Conservation (phyloP, 2,113 vertebrate genomes). For the Neopipo cinnamomea region DNA sequence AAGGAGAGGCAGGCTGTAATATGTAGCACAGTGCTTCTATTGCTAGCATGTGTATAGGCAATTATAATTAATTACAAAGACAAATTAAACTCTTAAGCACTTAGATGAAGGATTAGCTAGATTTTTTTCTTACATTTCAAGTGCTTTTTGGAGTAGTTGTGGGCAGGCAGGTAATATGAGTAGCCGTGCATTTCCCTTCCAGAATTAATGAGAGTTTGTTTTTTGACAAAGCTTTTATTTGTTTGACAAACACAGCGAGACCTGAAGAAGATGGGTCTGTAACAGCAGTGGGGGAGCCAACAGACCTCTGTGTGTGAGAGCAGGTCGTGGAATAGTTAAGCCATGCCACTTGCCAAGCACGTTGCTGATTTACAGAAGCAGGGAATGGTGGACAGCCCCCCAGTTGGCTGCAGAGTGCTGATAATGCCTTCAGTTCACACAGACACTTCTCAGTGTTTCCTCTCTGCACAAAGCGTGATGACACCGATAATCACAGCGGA, state of each 20-base stretch:
- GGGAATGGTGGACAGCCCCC: background rate
- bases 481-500: background rate
- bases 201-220: background rate
- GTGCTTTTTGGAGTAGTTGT: background rate
- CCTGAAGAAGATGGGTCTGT: background rate
- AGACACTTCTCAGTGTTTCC: background rate
- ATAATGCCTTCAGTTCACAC: background rate
- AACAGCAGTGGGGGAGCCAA: background rate
- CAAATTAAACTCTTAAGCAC: conserved; percentile 1
- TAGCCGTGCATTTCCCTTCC: background rate
- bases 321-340: background rate
- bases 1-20: background rate
- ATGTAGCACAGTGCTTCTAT: background rate
- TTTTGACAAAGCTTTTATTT: rapidly evolving
- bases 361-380: background rate
- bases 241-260: background rate
- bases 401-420: background rate
- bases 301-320: background rate
- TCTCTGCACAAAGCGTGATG: background rate
- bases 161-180: background rate
- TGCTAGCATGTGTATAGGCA: background rate
- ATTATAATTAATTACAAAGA: conserved; percentile 32
- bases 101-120: background rate
- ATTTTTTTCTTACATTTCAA: background rate
- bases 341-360: background rate